Conservation (phyloP, 2,113 vertebrate genomes). For the Meriones unguiculatus region DNA sequence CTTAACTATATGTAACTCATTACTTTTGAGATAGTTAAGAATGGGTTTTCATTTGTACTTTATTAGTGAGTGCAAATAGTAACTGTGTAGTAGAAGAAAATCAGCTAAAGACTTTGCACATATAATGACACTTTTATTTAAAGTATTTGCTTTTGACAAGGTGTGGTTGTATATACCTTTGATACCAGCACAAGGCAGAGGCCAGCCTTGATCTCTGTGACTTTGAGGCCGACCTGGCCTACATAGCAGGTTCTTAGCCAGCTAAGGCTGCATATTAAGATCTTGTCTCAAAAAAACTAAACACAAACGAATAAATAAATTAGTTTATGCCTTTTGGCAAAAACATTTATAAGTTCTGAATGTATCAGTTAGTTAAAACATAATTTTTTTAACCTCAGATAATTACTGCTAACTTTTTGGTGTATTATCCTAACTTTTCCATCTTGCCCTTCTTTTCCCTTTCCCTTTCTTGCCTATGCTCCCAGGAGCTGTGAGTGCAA, state of each 20-base stretch:
- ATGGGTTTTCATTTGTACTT: slow-evolving; percentile 14
- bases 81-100: slow-evolving; percentile 18
- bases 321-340: slow-evolving; percentile 14
- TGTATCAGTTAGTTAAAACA: slow-evolving; percentile 29
- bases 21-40: slow-evolving; percentile 28
- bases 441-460: neutral
- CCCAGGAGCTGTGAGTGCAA: too few species aligned
- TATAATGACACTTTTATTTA: slow-evolving; percentile 54
- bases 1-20: neutral
- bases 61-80: slow-evolving; percentile 32
- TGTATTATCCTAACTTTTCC: neutral
- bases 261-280: neutral
- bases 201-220: neutral
- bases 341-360: slow-evolving; percentile 28
- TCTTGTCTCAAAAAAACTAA: neutral
- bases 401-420: slow-evolving; percentile 2
- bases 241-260: neutral
- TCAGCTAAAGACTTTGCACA: neutral
- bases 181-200: neutral
- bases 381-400: slow-evolving; percentile 50
- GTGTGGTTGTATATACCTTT: neutral
- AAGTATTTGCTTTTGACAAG: neutral
- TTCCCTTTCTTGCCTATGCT: neutral
- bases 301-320: neutral
- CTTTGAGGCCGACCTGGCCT: too few species aligned